A percentile compares a stretch with the other conserved stretches of the same genome.
Conservation (phyloP, 1,140 invertebrate species). For the Manduca sexta region DNA sequence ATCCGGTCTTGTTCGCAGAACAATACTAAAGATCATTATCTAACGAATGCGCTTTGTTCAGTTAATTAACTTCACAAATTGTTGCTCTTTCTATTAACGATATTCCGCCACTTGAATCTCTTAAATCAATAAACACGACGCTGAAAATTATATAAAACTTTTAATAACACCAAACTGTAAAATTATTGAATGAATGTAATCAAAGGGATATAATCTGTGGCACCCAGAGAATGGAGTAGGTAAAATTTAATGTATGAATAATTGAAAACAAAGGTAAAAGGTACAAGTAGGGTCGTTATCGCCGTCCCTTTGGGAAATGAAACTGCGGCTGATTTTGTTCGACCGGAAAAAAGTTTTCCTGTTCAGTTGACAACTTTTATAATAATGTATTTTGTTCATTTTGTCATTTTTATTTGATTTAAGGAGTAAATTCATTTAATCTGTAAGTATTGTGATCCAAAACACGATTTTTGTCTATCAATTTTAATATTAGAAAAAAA, state of each 20-base stretch:
- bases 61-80: constrained; percentile 46
- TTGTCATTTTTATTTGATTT: background rate
- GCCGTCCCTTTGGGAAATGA: constrained; percentile 48
- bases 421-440: no score
- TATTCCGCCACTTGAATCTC: constrained; percentile 11
- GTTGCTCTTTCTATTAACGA: constrained; percentile 24
- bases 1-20: constrained; percentile 24
- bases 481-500: no score
- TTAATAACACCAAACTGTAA: constrained; percentile 18
- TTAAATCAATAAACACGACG: constrained; percentile 5
- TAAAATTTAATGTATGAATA: constrained; percentile 59
- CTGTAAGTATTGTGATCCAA: no score
- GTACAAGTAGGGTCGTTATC: constrained; percentile 54
- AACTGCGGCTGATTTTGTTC: constrained; percentile 40
- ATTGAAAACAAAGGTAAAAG: constrained; percentile 57
- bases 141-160: constrained; percentile 6
- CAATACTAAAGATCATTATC: constrained; percentile 40
- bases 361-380: constrained; percentile 15
- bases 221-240: constrained; percentile 21
- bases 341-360: constrained; percentile 39
- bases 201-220: constrained; percentile 32
- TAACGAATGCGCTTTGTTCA: constrained; percentile 34
- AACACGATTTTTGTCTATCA: no score
- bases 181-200: constrained; percentile 31
- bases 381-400: constrained; percentile 6